phyloP scores from a whole-genome alignment of 2,888 invertebrate species.

The Drosophila acutilabella region DNA sequence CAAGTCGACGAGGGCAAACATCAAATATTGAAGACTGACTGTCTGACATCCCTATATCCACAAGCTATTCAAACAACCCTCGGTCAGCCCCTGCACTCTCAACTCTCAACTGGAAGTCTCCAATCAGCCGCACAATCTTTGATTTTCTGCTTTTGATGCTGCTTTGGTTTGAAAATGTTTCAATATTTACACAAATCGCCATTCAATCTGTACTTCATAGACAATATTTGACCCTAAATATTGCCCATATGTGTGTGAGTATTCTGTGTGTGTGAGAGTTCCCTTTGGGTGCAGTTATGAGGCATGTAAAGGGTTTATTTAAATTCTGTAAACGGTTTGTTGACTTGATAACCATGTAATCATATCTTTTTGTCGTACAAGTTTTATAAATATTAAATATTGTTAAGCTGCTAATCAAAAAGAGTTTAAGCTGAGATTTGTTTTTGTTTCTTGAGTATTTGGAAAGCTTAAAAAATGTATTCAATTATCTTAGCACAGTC shows the following conservation, averaged over 20 bases:
- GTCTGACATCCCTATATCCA: slow-evolving; percentile 21
- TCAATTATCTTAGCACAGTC: no score
- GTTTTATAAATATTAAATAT: neutral
- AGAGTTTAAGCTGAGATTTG: no score
- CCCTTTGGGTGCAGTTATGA: slow-evolving; percentile 17
- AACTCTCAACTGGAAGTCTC: slow-evolving; percentile 9
- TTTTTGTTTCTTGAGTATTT: no score
- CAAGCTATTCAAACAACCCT: slow-evolving; percentile 57
- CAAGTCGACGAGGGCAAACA: slow-evolving; percentile 44
- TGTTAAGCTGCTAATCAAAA: no score
- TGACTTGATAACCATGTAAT: slow-evolving; percentile 33
- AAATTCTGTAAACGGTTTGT: slow-evolving; percentile 13
- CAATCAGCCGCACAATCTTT: slow-evolving; percentile 78
- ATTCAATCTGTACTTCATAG: slow-evolving; percentile 64
- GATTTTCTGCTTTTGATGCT: slow-evolving; percentile 49
- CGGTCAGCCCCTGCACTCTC: slow-evolving; percentile 14
- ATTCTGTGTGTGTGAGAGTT: neutral
- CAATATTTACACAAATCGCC: slow-evolving; percentile 80
- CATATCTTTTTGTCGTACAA: neutral
- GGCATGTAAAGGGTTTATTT: slow-evolving; percentile 24
- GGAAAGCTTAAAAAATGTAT: no score
- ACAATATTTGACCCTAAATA: slow-evolving; percentile 58
- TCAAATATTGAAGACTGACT: slow-evolving; percentile 33
- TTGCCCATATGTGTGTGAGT: slow-evolving; percentile 50
- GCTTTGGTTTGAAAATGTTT: slow-evolving; percentile 57